Conservation (phyloP, 1,140 invertebrate species). For the Amyelois transitella region DNA sequence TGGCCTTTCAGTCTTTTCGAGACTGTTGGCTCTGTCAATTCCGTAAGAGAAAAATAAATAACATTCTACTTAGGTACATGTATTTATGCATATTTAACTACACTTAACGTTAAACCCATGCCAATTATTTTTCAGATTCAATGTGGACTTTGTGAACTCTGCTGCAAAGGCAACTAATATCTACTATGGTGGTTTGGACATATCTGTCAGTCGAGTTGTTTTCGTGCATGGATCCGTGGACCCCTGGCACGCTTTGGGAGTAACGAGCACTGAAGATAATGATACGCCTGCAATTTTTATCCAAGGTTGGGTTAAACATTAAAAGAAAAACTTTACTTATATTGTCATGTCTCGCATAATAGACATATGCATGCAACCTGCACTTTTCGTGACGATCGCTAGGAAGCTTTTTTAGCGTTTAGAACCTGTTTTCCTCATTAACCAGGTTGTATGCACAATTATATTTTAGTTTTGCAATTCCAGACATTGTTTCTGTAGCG, state of each 20-base stretch:
- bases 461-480: no score
- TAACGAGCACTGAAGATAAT: constrained; percentile 75
- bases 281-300: constrained; percentile 83
- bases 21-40: no score
- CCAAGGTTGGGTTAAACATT: constrained; percentile 71
- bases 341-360: neutral
- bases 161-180: constrained; percentile 84
- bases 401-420: no score
- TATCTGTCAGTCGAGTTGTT: constrained; percentile 84
- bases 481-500: no score
- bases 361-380: neutral
- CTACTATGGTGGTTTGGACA: constrained; percentile 84
- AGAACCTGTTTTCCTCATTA: no score
- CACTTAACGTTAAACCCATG: no score
- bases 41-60: no score
- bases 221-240: constrained; percentile 94
- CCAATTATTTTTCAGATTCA: constrained; percentile 70
- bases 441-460: no score
- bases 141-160: constrained; percentile 75
- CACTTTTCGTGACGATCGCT: no score
- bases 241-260: constrained; percentile 93
- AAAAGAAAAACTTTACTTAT: neutral
- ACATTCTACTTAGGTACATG: no score
- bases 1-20: no score
- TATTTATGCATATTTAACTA: no score